Conservation (phyloP, 2,113 vertebrate genomes). For the Neomonachus schauinslandi region DNA sequence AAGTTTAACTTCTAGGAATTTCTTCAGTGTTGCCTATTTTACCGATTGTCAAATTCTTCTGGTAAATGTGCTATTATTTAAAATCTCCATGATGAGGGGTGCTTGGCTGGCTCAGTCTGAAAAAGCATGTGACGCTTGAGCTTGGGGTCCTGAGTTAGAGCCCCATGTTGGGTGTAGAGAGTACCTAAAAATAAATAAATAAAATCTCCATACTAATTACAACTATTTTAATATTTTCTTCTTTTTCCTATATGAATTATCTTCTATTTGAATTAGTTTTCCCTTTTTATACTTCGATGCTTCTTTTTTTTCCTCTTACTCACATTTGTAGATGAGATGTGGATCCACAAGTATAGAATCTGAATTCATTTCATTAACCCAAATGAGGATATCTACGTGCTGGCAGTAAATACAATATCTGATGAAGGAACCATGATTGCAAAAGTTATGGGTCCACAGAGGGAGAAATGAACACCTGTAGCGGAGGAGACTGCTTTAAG, state of each 20-base stretch:
- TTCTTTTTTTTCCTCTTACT: neutral
- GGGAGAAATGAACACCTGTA: neutral
- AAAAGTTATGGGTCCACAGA: neutral
- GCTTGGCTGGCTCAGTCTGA: neutral
- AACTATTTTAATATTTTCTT: conserved; percentile 8
- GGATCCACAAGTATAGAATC: neutral
- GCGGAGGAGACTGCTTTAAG: neutral
- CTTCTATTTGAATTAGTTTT: neutral
- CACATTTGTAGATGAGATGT: neutral
- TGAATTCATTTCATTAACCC: neutral
- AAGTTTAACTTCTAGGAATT: neutral
- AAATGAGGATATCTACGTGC: neutral
- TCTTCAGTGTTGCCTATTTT: neutral
- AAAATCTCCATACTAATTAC: neutral
- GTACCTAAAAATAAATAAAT: neutral
- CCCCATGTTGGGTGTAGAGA: neutral
- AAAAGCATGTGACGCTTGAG: neutral
- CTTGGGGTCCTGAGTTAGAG: neutral
- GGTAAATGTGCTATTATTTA: neutral
- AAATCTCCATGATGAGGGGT: neutral
- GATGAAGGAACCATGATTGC: neutral
- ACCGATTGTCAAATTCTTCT: neutral
- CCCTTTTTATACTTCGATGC: neutral
- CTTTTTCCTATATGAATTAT: neutral
- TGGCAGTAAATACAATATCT: neutral